A percentile compares a stretch with the other conserved stretches of the same genome.
Evolutionary conservation across 2,888 invertebrate genomes (phyloP).

Genomic region (Ennomos quercinarius): DNA sequence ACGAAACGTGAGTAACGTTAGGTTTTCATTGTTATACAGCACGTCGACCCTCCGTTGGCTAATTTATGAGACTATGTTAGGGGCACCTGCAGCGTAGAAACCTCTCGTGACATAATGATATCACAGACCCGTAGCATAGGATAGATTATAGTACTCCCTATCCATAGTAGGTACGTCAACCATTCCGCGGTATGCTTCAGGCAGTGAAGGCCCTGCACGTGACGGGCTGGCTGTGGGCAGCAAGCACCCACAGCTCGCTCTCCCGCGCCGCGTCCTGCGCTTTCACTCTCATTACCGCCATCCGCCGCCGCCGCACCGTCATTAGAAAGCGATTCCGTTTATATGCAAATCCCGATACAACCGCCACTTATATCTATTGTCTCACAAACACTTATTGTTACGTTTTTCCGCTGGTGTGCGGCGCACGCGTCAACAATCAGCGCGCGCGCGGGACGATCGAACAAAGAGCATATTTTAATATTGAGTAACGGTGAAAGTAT

Average conservation of each 20-base stretch:
- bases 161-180: no score
- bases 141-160: no score
- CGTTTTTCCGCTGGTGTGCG: conserved; percentile 44
- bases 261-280: conserved; percentile 56
- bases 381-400: conserved; percentile 53
- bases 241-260: conserved; percentile 34
- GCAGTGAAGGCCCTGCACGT: conserved; percentile 21
- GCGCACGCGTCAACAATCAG: background rate
- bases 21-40: no score
- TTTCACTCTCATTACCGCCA: conserved; percentile 70
- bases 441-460: conserved; percentile 14
- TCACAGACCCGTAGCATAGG: no score
- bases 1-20: no score
- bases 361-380: conserved; percentile 53
- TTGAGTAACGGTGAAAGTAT: conserved; percentile 37
- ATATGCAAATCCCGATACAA: conserved; percentile 67
- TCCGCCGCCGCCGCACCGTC: conserved; percentile 45
- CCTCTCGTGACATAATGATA: no score
- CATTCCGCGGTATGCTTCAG: background rate
- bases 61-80: no score
- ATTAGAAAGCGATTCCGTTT: conserved; percentile 77
- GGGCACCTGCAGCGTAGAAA: no score
- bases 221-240: no score
- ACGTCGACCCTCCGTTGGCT: no score
- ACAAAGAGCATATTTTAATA: conserved; percentile 33